These are phyloP conservation scores for Chrysolina oricalcia DNA, from an alignment of 2,888 invertebrate genomes.

Conservation along the genomic window DNA sequence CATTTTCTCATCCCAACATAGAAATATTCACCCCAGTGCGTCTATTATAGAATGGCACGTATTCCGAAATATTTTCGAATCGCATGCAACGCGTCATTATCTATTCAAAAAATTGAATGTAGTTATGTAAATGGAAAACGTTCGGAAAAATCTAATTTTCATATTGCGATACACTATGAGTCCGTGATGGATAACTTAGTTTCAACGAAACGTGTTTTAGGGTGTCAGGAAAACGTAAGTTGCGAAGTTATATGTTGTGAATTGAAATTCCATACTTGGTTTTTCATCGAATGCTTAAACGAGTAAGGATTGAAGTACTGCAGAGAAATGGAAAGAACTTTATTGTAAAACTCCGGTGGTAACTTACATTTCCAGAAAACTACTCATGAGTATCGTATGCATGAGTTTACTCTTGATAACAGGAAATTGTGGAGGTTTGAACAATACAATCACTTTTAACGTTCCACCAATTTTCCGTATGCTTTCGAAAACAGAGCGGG, in stretches of 20 bases:
- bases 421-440: too few relatives aligned
- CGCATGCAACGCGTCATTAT: slow-evolving; percentile 17
- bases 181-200: not conserved
- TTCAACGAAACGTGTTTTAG: not conserved
- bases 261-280: not conserved
- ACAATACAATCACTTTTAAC: too few relatives aligned
- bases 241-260: not conserved
- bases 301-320: too few relatives aligned
- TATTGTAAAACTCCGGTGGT: too few relatives aligned
- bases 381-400: too few relatives aligned
- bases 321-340: too few relatives aligned
- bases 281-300: too few relatives aligned
- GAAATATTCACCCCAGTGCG: slow-evolving; percentile 4
- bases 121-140: slow-evolving; percentile 26
- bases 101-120: slow-evolving; percentile 12
- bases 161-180: slow-evolving; percentile 16
- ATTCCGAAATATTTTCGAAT: slow-evolving; percentile 9
- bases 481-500: too few relatives aligned
- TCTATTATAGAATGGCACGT: not conserved
- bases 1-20: not conserved
- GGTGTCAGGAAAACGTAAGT: not conserved
- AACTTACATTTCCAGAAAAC: too few relatives aligned
- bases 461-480: too few relatives aligned
- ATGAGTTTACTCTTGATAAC: too few relatives aligned
- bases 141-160: slow-evolving; percentile 26